Conservation (phyloP, 1,140 invertebrate genomes). For the Plutomurus gul region DNA sequence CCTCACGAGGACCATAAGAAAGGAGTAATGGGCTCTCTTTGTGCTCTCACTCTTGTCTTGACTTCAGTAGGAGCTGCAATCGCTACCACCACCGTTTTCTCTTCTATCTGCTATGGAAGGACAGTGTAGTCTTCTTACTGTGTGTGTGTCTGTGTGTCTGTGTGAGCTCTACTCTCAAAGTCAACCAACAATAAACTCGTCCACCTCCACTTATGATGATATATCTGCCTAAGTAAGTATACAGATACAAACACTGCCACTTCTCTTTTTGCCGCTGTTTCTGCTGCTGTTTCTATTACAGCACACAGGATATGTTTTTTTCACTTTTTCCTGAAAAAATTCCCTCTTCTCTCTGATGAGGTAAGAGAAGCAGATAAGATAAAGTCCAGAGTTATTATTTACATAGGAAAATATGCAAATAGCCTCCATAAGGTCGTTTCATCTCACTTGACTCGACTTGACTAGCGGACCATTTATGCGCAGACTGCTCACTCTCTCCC, state of each 20-base stretch:
- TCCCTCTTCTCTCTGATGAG: not conserved
- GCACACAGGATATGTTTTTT: not conserved
- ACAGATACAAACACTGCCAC: no score
- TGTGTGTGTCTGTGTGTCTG: not conserved
- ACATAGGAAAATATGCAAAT: not conserved
- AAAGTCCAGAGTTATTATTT: not conserved
- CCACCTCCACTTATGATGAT: no score
- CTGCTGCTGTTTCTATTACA: not conserved
- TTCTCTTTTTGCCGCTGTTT: not conserved
- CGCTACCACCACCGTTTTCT: not conserved
- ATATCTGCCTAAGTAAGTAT: no score
- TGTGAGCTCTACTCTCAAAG: no score
- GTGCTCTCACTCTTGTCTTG: constrained; percentile 34
- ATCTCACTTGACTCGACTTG: no score
- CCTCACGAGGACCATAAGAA: constrained; percentile 43
- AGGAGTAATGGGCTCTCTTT: constrained; percentile 45
- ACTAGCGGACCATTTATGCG: no score
- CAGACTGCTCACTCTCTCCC: no score
- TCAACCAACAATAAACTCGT: no score
- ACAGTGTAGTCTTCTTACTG: not conserved
- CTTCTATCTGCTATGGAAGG: not conserved
- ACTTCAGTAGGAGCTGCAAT: constrained; percentile 9
- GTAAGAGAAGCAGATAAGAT: not conserved
- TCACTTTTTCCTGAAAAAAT: not conserved
- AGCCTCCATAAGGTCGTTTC: no score